Evolutionary conservation across 2,888 invertebrate species (phyloP), one percentile per base, ranked within the genome.

Genomic region (Cabera pusaria): DNA sequence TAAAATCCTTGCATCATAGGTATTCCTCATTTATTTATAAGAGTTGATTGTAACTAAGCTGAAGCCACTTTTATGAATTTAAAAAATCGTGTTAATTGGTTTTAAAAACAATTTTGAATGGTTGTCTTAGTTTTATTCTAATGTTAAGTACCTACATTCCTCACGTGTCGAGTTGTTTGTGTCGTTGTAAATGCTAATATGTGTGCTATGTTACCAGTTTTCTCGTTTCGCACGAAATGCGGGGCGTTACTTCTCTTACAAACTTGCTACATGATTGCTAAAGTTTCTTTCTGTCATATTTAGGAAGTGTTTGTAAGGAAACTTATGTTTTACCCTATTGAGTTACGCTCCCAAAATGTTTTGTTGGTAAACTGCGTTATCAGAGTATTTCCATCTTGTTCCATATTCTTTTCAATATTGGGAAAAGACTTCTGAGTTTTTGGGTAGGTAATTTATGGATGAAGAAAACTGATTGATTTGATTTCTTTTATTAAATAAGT

Each of bases 171-270:
- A 45, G 56, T 61, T 59, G 60, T 62, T 62, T 66, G 64, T 25
- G 37, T 25, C 53, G 56, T 61, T 67, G 64, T 64, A 67, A 64
- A 66, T 66, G 65, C 58, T 56, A 66, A 64, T 64, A 52, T 38
- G 58, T 49, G 47, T 53, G 52, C 52, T 53, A 52, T 39, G 54
- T 55, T 45, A 49, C 50, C 49, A 42, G 46, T 54, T 54, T 49
- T 35, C 50, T 50, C 50, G 43, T 48, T 49, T 46, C 44, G 48
- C 25, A 39, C 42, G 42, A 50, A 49, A 41, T 35, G 39, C 37
- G 45, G n/a, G 38, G 46, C 39, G 46, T 45, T 53, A 31, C 37
- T 31, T 31, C 31, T 18, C 26, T 44, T 42, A 50, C 45, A 39
- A 50, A 53, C 53, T 50, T 49, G 50, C 38, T 49, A 46, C 52